Evolutionary conservation across 1,140 invertebrate species (phyloP).

Genomic region (Saccostrea cuccullata): DNA sequence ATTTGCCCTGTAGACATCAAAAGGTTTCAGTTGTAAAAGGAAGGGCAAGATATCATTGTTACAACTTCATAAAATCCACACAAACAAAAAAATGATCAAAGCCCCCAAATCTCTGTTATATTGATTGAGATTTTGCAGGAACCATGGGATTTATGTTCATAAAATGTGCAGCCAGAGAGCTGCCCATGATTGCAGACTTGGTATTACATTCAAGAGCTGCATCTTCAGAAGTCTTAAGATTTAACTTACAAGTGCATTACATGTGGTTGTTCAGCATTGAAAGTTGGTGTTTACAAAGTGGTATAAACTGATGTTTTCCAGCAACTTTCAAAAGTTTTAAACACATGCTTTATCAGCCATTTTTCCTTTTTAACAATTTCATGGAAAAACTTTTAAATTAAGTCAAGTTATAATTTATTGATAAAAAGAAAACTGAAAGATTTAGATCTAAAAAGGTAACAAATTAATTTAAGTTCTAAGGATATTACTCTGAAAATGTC

Average conservation of each 20-base stretch:
- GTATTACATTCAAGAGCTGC: not conserved
- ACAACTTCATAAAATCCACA: not conserved
- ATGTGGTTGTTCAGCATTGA: not conserved
- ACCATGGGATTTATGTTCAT: not conserved
- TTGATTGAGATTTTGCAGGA: not conserved
- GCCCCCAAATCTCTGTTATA: not conserved
- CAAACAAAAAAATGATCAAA: not conserved
- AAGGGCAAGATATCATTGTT: not conserved
- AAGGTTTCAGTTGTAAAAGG: not conserved
- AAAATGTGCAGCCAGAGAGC: not conserved
- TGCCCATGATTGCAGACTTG: not conserved
- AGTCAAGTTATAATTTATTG: no score
- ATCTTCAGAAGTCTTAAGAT: not conserved
- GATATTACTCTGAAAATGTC: no score
- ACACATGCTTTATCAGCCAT: no score
- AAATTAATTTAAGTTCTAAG: no score
- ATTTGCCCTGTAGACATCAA: not conserved
- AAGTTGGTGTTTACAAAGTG: not conserved
- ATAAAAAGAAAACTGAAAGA: no score
- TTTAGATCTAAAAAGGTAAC: no score
- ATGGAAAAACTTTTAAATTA: no score
- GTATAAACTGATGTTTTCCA: not conserved
- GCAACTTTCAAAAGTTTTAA: no score
- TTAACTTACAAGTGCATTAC: not conserved
- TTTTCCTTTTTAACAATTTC: no score